Evolutionary conservation across 2,113 vertebrate species (phyloP), one percentile per base, ranked within the genome.

Genomic region (Corythaeola cristata): DNA sequence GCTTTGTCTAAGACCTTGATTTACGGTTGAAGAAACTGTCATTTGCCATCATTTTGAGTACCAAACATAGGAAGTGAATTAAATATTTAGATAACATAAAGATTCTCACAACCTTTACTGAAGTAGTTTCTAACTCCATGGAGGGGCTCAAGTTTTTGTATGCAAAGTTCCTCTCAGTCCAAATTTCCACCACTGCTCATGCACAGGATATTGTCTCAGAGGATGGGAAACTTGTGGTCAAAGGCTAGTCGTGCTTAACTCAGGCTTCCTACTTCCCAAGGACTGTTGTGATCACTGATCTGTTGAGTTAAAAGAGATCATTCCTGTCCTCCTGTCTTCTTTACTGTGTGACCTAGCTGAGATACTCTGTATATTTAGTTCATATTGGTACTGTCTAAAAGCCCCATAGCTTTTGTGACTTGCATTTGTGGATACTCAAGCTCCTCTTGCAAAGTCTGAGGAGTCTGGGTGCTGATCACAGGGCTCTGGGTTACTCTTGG

Each of bases 211-310:
- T 45, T 50, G 15, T n/a, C 39, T 45, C 4, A 5, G 58, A 32
- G n/a, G 22, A 16, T 50, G 44, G 23, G 26, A 68, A 62, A n/a
- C 41, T 30, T 68, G 15, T 28, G 23, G 18, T 50, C 32, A 63
- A 20, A 27, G 14, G 3, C 30, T 30, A 0, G 11, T 67, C 58
- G 28, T 56, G 60, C 59, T 87, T 59, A 49, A 6, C 59, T 89
- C 0, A 0, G 16, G 26, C 27, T 76, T 64, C 49, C 17, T n/a
- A 0, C n/a, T 78, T 85, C 66, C 33, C 6, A 6, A 37, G 37
- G 49, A 19, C 53, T n/a, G 3, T 30, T 76, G 49, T 69, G 45
- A 32, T 78, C 62, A 11, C 15, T n/a, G 35, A 30, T 60, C 32
- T 4, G 0, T 63, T 81, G 60, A 53, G 22, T 73, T 32, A 18